Evolutionary conservation across 2,113 vertebrate genomes (phyloP).

Genomic region (Mesembrinibis cayennensis): DNA sequence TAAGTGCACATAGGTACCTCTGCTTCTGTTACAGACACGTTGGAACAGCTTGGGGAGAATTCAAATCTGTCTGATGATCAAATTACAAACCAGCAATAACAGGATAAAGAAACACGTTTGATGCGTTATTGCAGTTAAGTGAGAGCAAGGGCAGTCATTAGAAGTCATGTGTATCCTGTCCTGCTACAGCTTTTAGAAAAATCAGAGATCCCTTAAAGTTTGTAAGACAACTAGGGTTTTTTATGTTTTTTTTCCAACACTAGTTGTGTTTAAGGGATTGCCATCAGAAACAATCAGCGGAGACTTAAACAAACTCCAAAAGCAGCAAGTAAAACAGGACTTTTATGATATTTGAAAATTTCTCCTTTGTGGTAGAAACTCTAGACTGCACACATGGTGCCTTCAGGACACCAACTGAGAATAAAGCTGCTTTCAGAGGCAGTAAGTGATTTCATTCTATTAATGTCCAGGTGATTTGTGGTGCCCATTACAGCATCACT

Average conservation of each 20-base stretch:
- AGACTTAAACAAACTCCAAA: conserved; percentile 11
- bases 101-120: conserved; percentile 66
- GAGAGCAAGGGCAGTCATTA: conserved; percentile 64
- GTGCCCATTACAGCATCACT: conserved; percentile 76
- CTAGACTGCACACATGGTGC: conserved; percentile 53
- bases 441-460: conserved; percentile 74
- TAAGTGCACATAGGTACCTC: conserved; percentile 39
- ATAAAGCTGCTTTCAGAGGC: conserved; percentile 73
- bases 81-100: conserved; percentile 68
- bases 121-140: conserved; percentile 62
- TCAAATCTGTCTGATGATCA: conserved; percentile 69
- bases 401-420: conserved; percentile 73
- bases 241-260: not conserved
- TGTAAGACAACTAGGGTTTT: conserved; percentile 10
- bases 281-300: conserved; percentile 41
- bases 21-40: conserved; percentile 73
- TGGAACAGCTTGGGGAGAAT: conserved; percentile 73
- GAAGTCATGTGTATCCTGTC: conserved; percentile 60
- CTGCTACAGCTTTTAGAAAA: conserved; percentile 49
- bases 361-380: conserved; percentile 46
- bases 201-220: conserved; percentile 37
- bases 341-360: conserved; percentile 52
- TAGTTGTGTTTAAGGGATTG: conserved; percentile 9
- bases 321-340: conserved; percentile 1
- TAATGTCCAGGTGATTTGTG: conserved; percentile 76